Evolutionary conservation across 2,888 invertebrate genomes (phyloP).

Genomic region (Sphinx pinastri): DNA sequence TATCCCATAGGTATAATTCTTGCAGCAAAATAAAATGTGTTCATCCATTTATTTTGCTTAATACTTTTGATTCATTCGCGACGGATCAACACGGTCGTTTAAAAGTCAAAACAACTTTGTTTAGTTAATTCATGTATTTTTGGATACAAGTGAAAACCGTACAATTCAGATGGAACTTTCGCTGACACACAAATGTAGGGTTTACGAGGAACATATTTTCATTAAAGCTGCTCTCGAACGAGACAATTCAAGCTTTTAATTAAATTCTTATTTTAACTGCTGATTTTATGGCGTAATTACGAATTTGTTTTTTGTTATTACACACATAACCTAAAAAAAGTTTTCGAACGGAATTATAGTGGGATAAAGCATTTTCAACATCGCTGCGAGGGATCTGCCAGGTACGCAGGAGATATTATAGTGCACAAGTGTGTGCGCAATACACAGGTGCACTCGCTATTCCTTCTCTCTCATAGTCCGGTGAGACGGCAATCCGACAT

Average conservation of each 20-base stretch:
- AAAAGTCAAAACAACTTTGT: conserved; percentile 9
- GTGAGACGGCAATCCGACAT: no score
- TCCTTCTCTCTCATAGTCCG: no score
- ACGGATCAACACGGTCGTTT: not conserved
- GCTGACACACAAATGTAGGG: not conserved
- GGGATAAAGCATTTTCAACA: no score
- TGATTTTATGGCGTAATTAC: not conserved
- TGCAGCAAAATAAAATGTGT: not conserved
- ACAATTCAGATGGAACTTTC: not conserved
- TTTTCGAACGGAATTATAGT: no score
- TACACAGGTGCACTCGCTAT: no score
- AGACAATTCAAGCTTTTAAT: conserved; percentile 1
- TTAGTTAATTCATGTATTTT: conserved; percentile 4
- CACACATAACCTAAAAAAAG: no score
- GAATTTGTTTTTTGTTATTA: not conserved
- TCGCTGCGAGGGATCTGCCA: no score
- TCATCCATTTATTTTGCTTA: not conserved
- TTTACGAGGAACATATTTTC: not conserved
- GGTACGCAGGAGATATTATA: no score
- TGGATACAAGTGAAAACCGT: conserved; percentile 3
- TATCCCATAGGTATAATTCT: no score
- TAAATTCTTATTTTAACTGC: not conserved
- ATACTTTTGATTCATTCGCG: not conserved
- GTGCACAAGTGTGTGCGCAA: no score
- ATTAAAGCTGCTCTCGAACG: not conserved